A percentile compares a stretch with the other conserved stretches of the same genome.
Evolutionary conservation across 2,113 vertebrate genomes (phyloP).

Genomic region (Ariopsis seemanni): DNA sequence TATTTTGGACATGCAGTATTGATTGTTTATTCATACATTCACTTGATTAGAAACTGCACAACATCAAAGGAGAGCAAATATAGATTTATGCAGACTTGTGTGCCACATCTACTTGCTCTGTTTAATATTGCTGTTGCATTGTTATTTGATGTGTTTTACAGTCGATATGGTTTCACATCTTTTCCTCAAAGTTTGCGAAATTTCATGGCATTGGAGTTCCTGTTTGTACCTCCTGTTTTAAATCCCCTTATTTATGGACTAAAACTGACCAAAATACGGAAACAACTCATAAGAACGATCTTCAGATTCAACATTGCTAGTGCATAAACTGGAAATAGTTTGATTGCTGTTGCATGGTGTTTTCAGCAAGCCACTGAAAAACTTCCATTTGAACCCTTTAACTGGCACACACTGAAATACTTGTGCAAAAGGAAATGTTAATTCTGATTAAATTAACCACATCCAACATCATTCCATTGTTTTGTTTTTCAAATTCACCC

Average conservation of each 20-base stretch:
- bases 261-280: conserved; percentile 45
- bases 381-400: not conserved
- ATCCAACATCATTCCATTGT: not conserved
- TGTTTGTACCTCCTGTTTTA: conserved; percentile 49
- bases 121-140: conserved; percentile 39
- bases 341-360: not conserved
- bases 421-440: not conserved
- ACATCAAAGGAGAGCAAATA: conserved; percentile 40
- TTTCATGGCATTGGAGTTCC: conserved; percentile 45
- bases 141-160: conserved; percentile 53
- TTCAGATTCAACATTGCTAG: not conserved
- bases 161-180: conserved; percentile 45
- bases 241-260: conserved; percentile 55
- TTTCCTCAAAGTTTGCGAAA: conserved; percentile 44
- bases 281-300: conserved; percentile 24
- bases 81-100: conserved; percentile 48
- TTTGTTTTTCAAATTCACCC: not conserved
- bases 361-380: not conserved
- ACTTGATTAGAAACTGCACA: conserved; percentile 33
- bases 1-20: conserved; percentile 48
- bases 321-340: not conserved
- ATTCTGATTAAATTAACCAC: not conserved
- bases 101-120: conserved; percentile 40
- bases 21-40: conserved; percentile 44
- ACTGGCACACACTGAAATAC: not conserved